Base-by-base conservation (phyloP, 1,140 invertebrate genomes). In the Drosophila nigrodunni region DNA sequence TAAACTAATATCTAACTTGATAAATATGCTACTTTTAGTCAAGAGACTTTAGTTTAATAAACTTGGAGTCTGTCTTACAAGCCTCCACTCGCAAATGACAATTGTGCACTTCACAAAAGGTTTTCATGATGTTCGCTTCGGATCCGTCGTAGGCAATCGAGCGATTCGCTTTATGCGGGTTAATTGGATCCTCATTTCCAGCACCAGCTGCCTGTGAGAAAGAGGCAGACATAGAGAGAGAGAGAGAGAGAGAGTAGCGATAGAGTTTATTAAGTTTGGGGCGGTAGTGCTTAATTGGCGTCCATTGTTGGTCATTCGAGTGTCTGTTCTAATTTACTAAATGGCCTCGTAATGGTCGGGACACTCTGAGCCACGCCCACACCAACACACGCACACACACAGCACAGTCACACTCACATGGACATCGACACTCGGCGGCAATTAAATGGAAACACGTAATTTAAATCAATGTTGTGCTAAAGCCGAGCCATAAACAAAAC, bases 361-460 rank as follows among this genome's bases (percentile, higher is more conserved):
- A 57, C 44, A 67, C 35, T 62, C 35, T 55, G 37, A 55, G 55
- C 66, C 66, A 61, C 72, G 58, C 67, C 57, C 59, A 35, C 54
- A 46, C 72, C n/a, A 25, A 15, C 59, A 35, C 59, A 9, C 43
- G 44, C 10, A 61, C 37, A 64, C 58, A 41, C 21, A 15, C 55
- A 55, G 18, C 25, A 30, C 25, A 30, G 25, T 30, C 64, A 46
- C 55, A 54, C 59, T 34, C 43, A 58, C 74, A 76, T 77, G 79
- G 73, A 72, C 79, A 87, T 80, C 80, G 80, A 83, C 80, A 83
- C 80, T 89, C 72, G 65, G 64, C 75, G 68, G 74, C 85, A 89
- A 89, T 89, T 89, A 89, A 89, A 89, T 89, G 80, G 80, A 89
- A 89, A 89, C 85, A 89, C 85, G 85, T 89, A 89, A 89, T 89